Evolutionary conservation across 2,113 vertebrate genomes (phyloP).

Genomic region (Microtus pennsylvanicus): DNA sequence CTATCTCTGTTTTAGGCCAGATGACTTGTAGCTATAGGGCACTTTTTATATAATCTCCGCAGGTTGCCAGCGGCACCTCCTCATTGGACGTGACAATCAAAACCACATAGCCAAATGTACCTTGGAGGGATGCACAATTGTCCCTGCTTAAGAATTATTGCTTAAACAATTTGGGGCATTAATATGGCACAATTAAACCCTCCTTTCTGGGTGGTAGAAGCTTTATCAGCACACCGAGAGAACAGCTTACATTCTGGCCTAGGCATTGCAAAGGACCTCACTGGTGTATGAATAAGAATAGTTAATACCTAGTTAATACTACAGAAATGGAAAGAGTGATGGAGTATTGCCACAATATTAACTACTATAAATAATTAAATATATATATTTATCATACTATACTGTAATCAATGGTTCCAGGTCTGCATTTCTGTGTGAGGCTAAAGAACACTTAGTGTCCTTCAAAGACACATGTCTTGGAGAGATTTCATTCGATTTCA

Average conservation of each 20-base stretch:
- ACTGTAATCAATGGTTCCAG: neutral
- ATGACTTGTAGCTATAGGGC: neutral
- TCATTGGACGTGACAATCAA: neutral
- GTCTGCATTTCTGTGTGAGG: neutral
- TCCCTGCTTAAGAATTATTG: neutral
- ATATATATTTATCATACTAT: neutral
- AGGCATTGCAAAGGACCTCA: neutral
- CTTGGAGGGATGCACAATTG: neutral
- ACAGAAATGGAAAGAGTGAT: neutral
- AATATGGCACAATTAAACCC: neutral
- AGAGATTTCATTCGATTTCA: neutral
- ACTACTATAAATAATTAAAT: neutral
- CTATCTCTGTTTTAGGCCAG: neutral
- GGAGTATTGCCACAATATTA: neutral
- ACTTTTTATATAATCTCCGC: neutral
- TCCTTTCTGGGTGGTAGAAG: neutral
- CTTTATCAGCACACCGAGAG: neutral
- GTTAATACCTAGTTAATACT: neutral
- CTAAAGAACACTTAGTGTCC: neutral
- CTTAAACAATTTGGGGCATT: neutral
- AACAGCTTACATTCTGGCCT: neutral
- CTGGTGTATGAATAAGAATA: neutral
- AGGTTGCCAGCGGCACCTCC: neutral
- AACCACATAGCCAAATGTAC: neutral
- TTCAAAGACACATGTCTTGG: neutral